Evolutionary conservation across 2,888 invertebrate species (phyloP).

Genomic region (Shargacucullia verbasci): DNA sequence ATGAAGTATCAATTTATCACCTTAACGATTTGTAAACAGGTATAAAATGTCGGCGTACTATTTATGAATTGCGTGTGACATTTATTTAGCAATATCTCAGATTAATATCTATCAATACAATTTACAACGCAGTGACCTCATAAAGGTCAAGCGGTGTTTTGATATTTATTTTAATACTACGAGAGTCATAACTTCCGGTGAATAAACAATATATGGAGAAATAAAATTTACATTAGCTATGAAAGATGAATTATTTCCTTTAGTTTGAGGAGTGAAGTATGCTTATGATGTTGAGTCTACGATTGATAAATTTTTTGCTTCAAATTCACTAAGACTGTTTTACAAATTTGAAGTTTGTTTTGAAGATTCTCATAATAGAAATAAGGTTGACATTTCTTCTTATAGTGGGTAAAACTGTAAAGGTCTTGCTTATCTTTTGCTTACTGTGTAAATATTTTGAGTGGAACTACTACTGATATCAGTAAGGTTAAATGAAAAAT

Average conservation of each 20-base stretch:
- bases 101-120: constrained; percentile 33
- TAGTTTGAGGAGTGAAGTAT: neutral
- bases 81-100: constrained; percentile 38
- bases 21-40: constrained; percentile 37
- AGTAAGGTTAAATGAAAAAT: neutral
- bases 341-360: neutral
- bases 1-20: constrained; percentile 22
- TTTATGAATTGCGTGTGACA: constrained; percentile 35
- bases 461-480: too few relatives aligned
- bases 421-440: too few relatives aligned
- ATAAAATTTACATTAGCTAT: constrained; percentile 38
- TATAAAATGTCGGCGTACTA: constrained; percentile 6
- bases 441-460: too few relatives aligned
- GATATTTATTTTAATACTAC: constrained; percentile 31
- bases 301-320: neutral
- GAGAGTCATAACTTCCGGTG: constrained; percentile 39
- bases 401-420: too few relatives aligned
- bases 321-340: neutral
- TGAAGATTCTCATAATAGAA: neutral
- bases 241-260: constrained; percentile 34
- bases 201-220: constrained; percentile 8
- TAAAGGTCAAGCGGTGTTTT: constrained; percentile 28
- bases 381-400: too few relatives aligned
- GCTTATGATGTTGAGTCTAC: constrained; percentile 11
- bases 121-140: constrained; percentile 26